Percentiles rank a stretch among this genome's conserved stretches.
phyloP scores from a whole-genome alignment of 53 echinoderm and acorn worm species.

The Crossaster papposus region DNA sequence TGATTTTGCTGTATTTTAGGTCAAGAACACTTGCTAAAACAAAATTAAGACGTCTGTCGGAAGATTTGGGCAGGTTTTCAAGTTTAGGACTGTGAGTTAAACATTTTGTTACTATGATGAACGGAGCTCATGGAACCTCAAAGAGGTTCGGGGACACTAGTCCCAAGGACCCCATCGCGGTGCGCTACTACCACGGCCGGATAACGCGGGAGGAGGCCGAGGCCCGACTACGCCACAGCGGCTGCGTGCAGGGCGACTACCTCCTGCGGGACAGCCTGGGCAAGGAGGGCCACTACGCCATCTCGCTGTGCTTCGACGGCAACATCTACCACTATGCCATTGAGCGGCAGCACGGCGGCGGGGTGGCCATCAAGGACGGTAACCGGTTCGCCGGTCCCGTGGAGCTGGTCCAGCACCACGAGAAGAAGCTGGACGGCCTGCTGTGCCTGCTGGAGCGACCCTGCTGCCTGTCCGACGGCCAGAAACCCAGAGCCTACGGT shows the following conservation, averaged over 20 bases:
- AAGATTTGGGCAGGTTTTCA: background rate
- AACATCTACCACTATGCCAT: constrained; percentile 95
- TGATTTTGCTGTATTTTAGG: background rate
- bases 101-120: constrained; percentile 5
- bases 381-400: constrained; percentile 88
- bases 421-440: constrained; percentile 87
- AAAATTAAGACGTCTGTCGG: background rate
- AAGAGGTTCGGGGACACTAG: constrained; percentile 10
- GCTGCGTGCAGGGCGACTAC: constrained; percentile 79
- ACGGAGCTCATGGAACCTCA: constrained; percentile 25
- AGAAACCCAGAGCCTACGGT: constrained; percentile 73
- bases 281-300: constrained; percentile 88
- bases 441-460: constrained; percentile 78
- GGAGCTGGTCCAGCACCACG: constrained; percentile 86
- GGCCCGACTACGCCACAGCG: constrained; percentile 64
- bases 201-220: constrained; percentile 97
- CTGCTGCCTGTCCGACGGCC: constrained; percentile 71
- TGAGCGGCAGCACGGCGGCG: constrained; percentile 87
- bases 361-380: constrained; percentile 96
- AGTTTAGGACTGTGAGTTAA: background rate
- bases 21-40: background rate
- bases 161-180: constrained; percentile 74
- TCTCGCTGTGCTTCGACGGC: constrained; percentile 85
- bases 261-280: constrained; percentile 88
- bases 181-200: constrained; percentile 89